Evolutionary conservation across 1,140 invertebrate genomes (phyloP).

Genomic region (Bradysia coprophila): DNA sequence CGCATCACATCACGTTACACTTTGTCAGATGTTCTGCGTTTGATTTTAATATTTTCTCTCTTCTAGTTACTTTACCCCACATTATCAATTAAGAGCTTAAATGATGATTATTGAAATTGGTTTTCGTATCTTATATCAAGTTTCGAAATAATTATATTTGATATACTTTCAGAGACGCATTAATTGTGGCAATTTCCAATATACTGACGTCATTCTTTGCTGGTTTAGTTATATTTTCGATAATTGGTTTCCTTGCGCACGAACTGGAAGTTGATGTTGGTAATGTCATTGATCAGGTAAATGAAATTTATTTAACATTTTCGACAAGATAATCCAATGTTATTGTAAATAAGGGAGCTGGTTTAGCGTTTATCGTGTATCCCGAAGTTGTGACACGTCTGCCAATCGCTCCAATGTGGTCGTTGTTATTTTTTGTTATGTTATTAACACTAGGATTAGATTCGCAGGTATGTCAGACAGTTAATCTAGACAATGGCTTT

Average conservation of each 20-base stretch:
- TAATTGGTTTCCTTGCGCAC: constrained; percentile 59
- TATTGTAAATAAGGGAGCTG: constrained; percentile 31
- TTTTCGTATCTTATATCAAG: too few relatives aligned
- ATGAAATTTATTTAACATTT: not conserved
- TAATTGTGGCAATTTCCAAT: constrained; percentile 58
- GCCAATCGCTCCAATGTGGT: constrained; percentile 67
- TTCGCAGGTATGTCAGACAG: constrained; percentile 36
- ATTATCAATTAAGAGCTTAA: too few relatives aligned
- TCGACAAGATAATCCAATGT: not conserved
- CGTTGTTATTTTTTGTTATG: constrained; percentile 72
- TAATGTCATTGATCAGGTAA: constrained; percentile 46
- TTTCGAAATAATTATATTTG: too few relatives aligned
- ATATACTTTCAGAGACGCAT: constrained; percentile 39
- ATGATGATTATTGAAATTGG: too few relatives aligned
- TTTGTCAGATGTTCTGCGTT: too few relatives aligned
- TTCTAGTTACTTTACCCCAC: too few relatives aligned
- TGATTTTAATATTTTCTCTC: too few relatives aligned
- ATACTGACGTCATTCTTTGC: constrained; percentile 62
- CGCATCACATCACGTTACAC: too few relatives aligned
- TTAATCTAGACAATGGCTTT: too few relatives aligned
- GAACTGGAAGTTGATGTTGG: constrained; percentile 49
- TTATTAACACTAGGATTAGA: constrained; percentile 56
- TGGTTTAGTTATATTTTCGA: constrained; percentile 58
- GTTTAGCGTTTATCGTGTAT: constrained; percentile 71
- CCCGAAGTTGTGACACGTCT: constrained; percentile 67